Evolutionary conservation across 1,140 invertebrate species (phyloP).

Genomic region (Artemia franciscana): DNA sequence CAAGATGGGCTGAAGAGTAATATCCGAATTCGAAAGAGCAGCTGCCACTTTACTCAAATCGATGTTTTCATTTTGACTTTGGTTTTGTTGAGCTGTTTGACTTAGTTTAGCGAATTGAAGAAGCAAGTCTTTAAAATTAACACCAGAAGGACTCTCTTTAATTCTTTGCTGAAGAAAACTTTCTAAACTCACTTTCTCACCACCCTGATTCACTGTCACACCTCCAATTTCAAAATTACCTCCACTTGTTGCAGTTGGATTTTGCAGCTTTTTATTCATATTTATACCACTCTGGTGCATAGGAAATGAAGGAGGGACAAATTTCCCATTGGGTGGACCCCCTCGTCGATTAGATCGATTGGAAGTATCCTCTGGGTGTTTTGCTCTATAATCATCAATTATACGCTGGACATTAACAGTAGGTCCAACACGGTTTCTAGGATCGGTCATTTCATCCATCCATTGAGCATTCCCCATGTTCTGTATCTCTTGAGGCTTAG

Average conservation of each 20-base stretch:
- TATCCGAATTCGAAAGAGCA: neutral
- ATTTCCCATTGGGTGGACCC: slow-evolving; percentile 9
- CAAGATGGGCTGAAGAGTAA: neutral
- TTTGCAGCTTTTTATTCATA: slow-evolving; percentile 9
- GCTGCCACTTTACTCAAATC: neutral
- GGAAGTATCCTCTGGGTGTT: slow-evolving; percentile 14
- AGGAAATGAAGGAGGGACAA: neutral
- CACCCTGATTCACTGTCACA: slow-evolving; percentile 28
- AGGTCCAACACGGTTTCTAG: slow-evolving; percentile 23
- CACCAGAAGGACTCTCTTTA: slow-evolving; percentile 2
- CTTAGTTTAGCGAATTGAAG: slow-evolving; percentile 42
- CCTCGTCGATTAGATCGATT: neutral
- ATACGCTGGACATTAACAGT: slow-evolving; percentile 54
- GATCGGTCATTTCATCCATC: neutral
- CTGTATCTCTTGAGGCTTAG: slow-evolving; percentile 15
- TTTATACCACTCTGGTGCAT: neutral
- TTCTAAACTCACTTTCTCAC: slow-evolving; percentile 19
- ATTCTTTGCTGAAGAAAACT: slow-evolving; percentile 4
- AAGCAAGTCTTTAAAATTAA: slow-evolving; percentile 49
- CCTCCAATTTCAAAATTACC: slow-evolving; percentile 20
- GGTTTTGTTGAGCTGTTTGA: slow-evolving; percentile 15
- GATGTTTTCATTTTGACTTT: neutral
- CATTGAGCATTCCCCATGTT: neutral
- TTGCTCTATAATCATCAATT: slow-evolving; percentile 50
- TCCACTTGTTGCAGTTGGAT: slow-evolving; percentile 9